Percentiles rank a stretch among this genome's conserved stretches.
Conservation (phyloP, 2,113 vertebrate genomes). For the Catharus minimus region DNA sequence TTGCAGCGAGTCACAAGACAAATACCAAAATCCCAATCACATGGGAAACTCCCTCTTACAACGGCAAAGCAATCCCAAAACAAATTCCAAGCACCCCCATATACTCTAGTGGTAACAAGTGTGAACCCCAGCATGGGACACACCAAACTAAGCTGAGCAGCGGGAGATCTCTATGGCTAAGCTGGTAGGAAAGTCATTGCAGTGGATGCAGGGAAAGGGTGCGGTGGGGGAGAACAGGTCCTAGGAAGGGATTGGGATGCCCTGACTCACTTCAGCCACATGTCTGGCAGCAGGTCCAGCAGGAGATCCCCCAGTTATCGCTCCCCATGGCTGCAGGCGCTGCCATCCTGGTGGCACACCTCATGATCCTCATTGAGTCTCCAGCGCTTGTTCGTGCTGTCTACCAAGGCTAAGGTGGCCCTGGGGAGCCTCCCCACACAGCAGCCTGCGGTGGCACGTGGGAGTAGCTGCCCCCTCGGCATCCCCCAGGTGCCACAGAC, state of each 20-base stretch:
- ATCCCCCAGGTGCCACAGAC: neutral
- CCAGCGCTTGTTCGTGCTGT: fast-evolving
- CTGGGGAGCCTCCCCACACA: fast-evolving
- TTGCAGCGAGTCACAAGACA: neutral
- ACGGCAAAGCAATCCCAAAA: neutral
- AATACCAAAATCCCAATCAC: neutral
- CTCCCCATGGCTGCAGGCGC: neutral
- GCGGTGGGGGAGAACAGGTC: neutral
- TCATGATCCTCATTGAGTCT: neutral
- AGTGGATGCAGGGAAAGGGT: neutral
- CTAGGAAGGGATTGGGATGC: neutral
- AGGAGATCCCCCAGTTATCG: neutral
- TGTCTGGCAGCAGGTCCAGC: neutral
- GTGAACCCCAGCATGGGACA: neutral
- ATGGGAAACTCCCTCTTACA: neutral
- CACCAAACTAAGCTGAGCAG: neutral
- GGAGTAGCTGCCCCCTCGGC: fast-evolving
- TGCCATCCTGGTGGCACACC: fast-evolving
- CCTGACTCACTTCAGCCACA: neutral
- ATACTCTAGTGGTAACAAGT: neutral
- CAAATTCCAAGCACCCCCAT: neutral
- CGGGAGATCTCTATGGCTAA: neutral
- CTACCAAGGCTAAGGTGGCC: fast-evolving
- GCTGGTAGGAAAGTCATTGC: neutral
- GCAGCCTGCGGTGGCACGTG: fast-evolving